Evolutionary conservation across 2,888 invertebrate genomes (phyloP).

Genomic region (Campopleginae sp.): DNA sequence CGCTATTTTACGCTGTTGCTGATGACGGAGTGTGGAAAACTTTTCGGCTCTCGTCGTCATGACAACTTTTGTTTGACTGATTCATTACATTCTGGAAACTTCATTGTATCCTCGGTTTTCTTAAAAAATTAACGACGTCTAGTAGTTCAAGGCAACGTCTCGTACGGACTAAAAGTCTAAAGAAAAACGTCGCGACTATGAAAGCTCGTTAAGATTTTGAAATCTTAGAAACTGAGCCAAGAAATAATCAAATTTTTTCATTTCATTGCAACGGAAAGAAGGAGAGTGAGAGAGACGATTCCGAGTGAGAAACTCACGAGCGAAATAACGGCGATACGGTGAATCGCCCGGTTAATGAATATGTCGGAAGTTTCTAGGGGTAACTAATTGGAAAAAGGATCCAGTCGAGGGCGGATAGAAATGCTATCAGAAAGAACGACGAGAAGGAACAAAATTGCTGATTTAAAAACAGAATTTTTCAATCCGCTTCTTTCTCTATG

Average conservation of each 20-base stretch:
- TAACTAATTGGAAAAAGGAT: constrained; percentile 52
- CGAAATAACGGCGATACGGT: constrained; percentile 59
- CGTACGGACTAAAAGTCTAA: too few species aligned
- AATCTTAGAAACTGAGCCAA: too few species aligned
- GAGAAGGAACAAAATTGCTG: constrained; percentile 39
- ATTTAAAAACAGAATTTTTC: constrained; percentile 30
- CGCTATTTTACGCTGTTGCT: neutral
- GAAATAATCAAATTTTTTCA: too few species aligned
- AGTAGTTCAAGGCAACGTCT: too few species aligned
- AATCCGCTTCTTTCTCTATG: constrained; percentile 10
- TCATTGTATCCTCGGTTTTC: neutral
- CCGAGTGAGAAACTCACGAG: constrained; percentile 54
- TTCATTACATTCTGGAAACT: neutral
- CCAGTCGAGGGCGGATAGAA: neutral
- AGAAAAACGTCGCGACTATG: too few species aligned
- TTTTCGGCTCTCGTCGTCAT: neutral
- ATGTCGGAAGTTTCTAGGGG: constrained; percentile 44
- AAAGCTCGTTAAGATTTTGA: too few species aligned
- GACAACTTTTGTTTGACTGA: neutral
- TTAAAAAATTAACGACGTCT: neutral
- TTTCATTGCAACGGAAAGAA: neutral
- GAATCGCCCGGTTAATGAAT: constrained; percentile 58
- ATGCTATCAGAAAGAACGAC: constrained; percentile 50
- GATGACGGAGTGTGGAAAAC: neutral
- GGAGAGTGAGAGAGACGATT: neutral